A percentile compares a stretch with the other conserved stretches of the same genome.
phyloP scores from a whole-genome alignment of 2,113 vertebrate genomes.

The Notarius lentiginosus region DNA sequence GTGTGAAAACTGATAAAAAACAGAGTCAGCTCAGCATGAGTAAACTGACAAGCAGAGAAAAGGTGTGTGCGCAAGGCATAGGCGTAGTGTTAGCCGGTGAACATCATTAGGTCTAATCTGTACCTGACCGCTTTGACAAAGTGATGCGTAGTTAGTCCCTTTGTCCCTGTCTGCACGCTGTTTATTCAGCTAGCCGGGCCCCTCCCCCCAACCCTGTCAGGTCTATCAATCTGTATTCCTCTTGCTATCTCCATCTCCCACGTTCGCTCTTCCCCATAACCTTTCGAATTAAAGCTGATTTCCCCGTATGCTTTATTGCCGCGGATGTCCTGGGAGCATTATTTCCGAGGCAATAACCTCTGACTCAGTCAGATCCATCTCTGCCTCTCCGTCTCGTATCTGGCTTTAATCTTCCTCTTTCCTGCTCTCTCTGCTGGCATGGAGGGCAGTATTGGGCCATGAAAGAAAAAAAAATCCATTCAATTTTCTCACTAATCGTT shows the following conservation, averaged over 20 bases:
- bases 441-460: constrained; percentile 6
- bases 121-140: constrained; percentile 34
- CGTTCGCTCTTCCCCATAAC: constrained; percentile 16
- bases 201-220: constrained; percentile 29
- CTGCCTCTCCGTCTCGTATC: constrained; percentile 35
- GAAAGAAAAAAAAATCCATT: constrained; percentile 39
- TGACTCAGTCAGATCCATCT: constrained; percentile 42
- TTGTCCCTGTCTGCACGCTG: constrained; percentile 22
- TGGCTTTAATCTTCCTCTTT: constrained; percentile 23
- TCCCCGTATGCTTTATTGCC: constrained; percentile 43
- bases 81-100: background rate
- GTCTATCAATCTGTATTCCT: constrained; percentile 44
- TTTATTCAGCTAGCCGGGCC: constrained; percentile 13
- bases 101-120: constrained; percentile 37
- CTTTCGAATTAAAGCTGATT: constrained; percentile 46
- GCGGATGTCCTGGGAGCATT: constrained; percentile 36
- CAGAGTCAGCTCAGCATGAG: background rate
- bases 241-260: constrained; percentile 6
- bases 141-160: constrained; percentile 6
- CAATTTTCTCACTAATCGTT: constrained; percentile 54
- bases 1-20: background rate
- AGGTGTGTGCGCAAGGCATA: background rate
- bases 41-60: background rate
- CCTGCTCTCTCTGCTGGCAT: constrained; percentile 13
- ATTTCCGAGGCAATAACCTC: constrained; percentile 42